Conservation (phyloP, 2,888 invertebrate species). For the Chrysolina oricalcia region DNA sequence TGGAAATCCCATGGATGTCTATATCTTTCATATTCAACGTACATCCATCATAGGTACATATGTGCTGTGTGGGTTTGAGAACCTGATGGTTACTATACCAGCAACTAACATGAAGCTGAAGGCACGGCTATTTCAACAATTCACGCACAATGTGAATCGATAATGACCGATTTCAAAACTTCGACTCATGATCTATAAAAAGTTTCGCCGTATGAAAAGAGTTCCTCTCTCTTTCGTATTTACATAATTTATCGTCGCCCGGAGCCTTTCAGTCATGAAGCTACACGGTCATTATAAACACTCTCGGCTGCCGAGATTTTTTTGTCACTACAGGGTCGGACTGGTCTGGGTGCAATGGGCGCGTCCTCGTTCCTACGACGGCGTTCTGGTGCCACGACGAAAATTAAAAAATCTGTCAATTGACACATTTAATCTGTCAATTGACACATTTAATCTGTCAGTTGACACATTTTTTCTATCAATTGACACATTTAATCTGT, state of each 20-base stretch:
- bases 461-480: too few species aligned
- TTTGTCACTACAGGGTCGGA: conserved; percentile 2
- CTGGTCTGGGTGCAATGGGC: not conserved
- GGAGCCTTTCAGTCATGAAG: conserved; percentile 8
- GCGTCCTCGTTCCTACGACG: not conserved
- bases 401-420: too few species aligned
- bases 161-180: not conserved
- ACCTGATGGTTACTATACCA: not conserved
- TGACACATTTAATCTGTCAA: too few species aligned
- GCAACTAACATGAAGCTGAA: not conserved
- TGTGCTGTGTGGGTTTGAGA: too few species aligned
- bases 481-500: too few species aligned
- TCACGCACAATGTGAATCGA: not conserved
- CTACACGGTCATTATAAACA: conserved; percentile 7
- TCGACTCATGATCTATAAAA: not conserved
- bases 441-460: too few species aligned
- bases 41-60: too few species aligned
- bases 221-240: conserved; percentile 16
- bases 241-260: conserved; percentile 17
- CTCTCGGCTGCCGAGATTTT: not conserved
- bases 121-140: not conserved
- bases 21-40: too few species aligned
- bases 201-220: conserved; percentile 10
- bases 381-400: too few species aligned
- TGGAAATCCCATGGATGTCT: too few species aligned